These are phyloP conservation scores for Aporophyla nigra DNA, from an alignment of 2,888 invertebrate genomes.

Conservation along the genomic window DNA sequence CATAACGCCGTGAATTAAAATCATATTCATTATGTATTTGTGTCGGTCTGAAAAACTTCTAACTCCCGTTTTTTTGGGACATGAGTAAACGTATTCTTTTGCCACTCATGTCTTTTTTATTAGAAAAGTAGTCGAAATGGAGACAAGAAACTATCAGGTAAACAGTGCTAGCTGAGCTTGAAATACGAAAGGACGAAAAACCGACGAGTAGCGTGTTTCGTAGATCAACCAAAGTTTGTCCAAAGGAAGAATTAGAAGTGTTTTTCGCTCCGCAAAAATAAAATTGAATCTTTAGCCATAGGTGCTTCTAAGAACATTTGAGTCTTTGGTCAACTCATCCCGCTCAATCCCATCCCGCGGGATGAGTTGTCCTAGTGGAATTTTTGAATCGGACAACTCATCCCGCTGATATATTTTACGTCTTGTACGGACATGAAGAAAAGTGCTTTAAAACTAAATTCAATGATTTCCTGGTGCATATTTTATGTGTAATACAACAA, in stretches of 20 bases:
- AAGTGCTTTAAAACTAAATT: no score
- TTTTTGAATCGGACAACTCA: no score
- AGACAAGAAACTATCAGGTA: neutral
- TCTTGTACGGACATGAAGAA: no score
- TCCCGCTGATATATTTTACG: no score
- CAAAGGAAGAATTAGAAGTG: neutral
- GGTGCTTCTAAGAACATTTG: slow-evolving; percentile 1
- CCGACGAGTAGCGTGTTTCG: neutral
- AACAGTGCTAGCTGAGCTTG: neutral
- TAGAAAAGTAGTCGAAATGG: neutral
- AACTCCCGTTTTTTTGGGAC: neutral
- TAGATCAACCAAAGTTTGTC: neutral
- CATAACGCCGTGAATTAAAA: slow-evolving; percentile 35
- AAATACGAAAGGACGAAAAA: neutral
- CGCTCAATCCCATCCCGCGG: no score
- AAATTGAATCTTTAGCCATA: neutral
- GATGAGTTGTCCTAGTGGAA: no score
- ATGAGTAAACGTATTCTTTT: neutral
- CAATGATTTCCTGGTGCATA: no score
- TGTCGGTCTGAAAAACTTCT: slow-evolving; percentile 36
- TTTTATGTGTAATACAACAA: no score
- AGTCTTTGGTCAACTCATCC: no score
- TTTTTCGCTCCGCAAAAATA: neutral
- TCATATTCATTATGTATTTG: slow-evolving; percentile 26
- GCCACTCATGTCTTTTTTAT: no score